These are phyloP conservation scores for Dryocosmus kuriphilus DNA, from an alignment of 2,888 invertebrate genomes.

Conservation along the genomic window DNA sequence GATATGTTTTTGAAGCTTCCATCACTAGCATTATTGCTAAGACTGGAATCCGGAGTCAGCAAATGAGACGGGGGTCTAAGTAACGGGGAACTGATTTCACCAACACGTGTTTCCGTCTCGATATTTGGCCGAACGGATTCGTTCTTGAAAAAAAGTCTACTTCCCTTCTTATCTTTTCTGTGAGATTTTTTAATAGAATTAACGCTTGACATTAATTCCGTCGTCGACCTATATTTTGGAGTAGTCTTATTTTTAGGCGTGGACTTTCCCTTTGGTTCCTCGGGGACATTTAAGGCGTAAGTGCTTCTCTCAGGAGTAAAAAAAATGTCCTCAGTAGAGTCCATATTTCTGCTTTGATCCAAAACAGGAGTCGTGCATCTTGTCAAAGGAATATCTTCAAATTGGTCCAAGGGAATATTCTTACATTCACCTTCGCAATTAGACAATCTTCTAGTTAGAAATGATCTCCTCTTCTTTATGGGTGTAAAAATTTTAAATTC, in stretches of 20 bases:
- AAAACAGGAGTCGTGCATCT: conserved; percentile 18
- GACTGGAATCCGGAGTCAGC: conserved; percentile 13
- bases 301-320: conserved; percentile 18
- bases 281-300: conserved; percentile 15
- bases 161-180: conserved; percentile 69
- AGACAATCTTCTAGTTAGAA: conserved; percentile 22
- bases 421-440: background rate
- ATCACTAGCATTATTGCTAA: conserved; percentile 15
- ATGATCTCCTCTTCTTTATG: conserved; percentile 65
- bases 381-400: background rate
- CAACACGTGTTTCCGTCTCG: background rate
- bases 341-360: background rate
- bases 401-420: background rate
- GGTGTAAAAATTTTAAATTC: conserved; percentile 72
- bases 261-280: background rate
- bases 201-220: conserved; percentile 62
- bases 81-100: background rate
- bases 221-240: conserved; percentile 63
- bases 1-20: conserved; percentile 47
- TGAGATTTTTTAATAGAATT: conserved; percentile 72
- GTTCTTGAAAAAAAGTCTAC: background rate
- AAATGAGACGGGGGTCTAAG: conserved; percentile 6
- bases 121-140: background rate
- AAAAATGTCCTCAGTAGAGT: conserved; percentile 6
- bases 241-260: conserved; percentile 54